These are phyloP conservation scores for Calidris pugnax DNA, from an alignment of 2,113 vertebrate species.

Conservation along the genomic window DNA sequence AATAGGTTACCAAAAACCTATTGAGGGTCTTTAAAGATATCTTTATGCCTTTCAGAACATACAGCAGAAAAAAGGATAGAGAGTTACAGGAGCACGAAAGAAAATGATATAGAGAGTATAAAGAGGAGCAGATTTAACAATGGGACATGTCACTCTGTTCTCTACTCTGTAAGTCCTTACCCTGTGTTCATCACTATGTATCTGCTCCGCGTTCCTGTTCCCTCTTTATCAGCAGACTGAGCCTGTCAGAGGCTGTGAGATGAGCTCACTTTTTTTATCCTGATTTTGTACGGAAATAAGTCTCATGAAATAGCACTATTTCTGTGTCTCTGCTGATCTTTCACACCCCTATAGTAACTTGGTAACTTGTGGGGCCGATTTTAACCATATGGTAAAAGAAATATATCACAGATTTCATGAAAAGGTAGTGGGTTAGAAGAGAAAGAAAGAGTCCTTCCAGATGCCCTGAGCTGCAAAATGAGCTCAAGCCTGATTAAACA, in stretches of 20 bases:
- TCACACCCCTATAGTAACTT: not conserved
- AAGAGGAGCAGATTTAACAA: constrained; percentile 50
- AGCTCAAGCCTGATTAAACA: constrained; percentile 10
- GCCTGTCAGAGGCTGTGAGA: constrained; percentile 2
- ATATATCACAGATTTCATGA: not conserved
- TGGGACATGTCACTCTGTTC: constrained; percentile 8
- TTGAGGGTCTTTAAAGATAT: constrained; percentile 20
- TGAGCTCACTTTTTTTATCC: not conserved
- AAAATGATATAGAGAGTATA: constrained; percentile 23
- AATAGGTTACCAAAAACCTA: constrained; percentile 49
- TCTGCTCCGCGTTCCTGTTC: not conserved
- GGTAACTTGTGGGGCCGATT: not conserved
- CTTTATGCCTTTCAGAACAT: constrained; percentile 43
- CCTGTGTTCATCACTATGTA: constrained; percentile 23
- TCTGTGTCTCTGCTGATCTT: not conserved
- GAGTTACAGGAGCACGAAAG: constrained; percentile 22
- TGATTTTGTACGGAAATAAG: constrained; percentile 20
- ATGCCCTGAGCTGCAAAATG: not conserved
- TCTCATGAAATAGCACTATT: not conserved
- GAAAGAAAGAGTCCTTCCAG: not conserved
- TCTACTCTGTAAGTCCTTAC: not conserved
- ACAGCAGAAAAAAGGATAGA: not conserved
- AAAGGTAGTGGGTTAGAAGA: not conserved
- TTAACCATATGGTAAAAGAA: not conserved
- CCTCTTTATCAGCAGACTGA: constrained; percentile 36